These are phyloP conservation scores for Dromococcyx pavoninus DNA, from an alignment of 2,797 vertebrate species.

Conservation along the genomic window DNA sequence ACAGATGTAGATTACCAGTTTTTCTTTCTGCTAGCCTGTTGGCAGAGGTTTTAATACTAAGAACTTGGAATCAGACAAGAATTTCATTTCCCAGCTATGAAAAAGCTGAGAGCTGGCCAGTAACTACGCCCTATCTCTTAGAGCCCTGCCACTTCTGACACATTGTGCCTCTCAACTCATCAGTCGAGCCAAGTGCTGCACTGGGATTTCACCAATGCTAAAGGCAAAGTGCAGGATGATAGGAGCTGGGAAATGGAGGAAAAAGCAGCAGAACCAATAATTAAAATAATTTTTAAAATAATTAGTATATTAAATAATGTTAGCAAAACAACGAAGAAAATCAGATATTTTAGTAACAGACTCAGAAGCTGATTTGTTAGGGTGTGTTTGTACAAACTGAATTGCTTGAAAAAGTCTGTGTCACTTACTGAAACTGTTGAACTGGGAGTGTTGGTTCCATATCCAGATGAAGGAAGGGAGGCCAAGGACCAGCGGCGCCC, in stretches of 20 bases:
- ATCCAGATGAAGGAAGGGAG: slow-evolving; percentile 94
- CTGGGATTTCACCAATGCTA: slow-evolving; percentile 20
- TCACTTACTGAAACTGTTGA: slow-evolving; percentile 95
- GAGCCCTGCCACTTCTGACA: background rate
- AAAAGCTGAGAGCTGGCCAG: background rate
- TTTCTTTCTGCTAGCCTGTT: background rate
- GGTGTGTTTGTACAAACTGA: slow-evolving; percentile 22
- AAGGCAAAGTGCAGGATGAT: slow-evolving; percentile 60
- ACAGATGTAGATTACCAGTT: background rate
- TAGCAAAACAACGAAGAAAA: slow-evolving; percentile 59
- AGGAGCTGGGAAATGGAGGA: slow-evolving; percentile 60
- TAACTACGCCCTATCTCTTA: background rate
- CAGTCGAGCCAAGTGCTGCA: background rate
- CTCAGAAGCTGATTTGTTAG: slow-evolving; percentile 62
- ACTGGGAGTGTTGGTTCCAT: slow-evolving; percentile 97
- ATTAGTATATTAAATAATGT: slow-evolving; percentile 59
- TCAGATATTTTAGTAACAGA: slow-evolving; percentile 57
- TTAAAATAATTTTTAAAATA: background rate
- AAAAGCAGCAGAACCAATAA: slow-evolving; percentile 58
- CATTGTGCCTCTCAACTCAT: background rate
- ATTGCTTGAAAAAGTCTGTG: slow-evolving; percentile 19
- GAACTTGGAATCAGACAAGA: background rate
- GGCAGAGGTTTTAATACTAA: background rate
- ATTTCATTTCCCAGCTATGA: background rate
- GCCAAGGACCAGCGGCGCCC: slow-evolving; percentile 96